A percentile compares a stretch with the other conserved stretches of the same genome.
Conservation (phyloP, 2,113 vertebrate genomes). For the Hippocampus zosterae region DNA sequence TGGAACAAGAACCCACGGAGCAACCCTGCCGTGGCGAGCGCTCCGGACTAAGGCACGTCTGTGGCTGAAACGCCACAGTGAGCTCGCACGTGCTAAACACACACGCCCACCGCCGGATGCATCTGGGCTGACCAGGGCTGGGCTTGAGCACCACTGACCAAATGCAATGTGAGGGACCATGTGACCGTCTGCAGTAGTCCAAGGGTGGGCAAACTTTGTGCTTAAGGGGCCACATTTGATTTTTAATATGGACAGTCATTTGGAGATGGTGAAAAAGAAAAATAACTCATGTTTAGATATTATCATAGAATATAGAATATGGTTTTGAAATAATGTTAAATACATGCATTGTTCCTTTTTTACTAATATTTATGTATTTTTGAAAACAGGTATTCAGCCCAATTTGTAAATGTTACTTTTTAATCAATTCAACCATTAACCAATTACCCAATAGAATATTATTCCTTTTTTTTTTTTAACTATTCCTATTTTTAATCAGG, state of each 20-base stretch:
- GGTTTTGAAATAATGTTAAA: no score
- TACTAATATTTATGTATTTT: no score
- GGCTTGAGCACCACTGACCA: slow-evolving; percentile 65
- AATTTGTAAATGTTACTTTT: no score
- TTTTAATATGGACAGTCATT: neutral
- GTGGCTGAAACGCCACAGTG: slow-evolving; percentile 46
- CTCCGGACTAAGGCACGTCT: slow-evolving; percentile 43
- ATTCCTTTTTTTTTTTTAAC: no score
- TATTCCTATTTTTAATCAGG: no score
- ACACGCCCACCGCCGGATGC: slow-evolving; percentile 12
- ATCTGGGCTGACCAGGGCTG: slow-evolving; percentile 49
- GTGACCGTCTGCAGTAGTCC: neutral
- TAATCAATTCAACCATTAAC: no score
- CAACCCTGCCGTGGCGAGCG: slow-evolving; percentile 56
- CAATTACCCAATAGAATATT: no score
- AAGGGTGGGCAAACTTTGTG: neutral
- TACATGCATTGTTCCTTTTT: no score
- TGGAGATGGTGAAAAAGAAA: no score
- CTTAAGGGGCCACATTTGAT: neutral
- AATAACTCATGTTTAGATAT: no score
- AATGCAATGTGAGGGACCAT: slow-evolving; percentile 42
- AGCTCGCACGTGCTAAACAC: slow-evolving; percentile 24
- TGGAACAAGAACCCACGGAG: slow-evolving; percentile 81
- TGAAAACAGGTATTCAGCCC: no score
- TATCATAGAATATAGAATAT: no score